A percentile compares a stretch with the other conserved stretches of the same genome.
Evolutionary conservation across 1,140 invertebrate genomes (phyloP).

Genomic region (Aleiodes sp.): DNA sequence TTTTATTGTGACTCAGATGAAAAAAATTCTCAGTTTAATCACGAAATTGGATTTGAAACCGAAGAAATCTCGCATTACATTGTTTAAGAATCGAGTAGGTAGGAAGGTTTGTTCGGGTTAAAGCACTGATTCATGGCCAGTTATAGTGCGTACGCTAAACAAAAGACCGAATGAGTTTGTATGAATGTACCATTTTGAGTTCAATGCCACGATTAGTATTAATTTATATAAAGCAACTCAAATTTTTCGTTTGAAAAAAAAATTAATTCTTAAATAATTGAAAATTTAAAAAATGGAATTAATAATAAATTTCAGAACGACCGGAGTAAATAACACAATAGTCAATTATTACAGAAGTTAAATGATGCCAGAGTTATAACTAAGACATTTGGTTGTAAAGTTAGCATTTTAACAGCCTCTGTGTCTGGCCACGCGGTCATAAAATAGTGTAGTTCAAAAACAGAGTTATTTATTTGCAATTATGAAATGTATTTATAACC

Average conservation of each 20-base stretch:
- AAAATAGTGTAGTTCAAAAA: conserved; percentile 8
- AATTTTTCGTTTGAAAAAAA: no score
- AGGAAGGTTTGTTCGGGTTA: conserved; percentile 45
- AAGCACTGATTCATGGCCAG: conserved; percentile 49
- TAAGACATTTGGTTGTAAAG: not conserved
- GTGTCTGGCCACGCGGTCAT: not conserved
- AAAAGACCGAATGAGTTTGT: conserved; percentile 43
- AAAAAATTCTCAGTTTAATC: no score
- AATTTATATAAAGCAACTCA: no score
- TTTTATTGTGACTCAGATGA: no score
- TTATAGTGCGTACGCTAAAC: conserved; percentile 49
- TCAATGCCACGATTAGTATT: conserved; percentile 43
- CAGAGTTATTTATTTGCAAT: not conserved
- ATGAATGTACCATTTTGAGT: conserved; percentile 41
- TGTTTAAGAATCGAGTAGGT: conserved; percentile 30
- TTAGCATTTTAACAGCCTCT: not conserved
- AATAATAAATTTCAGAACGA: no score
- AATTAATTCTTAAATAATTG: no score
- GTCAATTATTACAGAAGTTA: not conserved
- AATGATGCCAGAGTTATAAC: not conserved
- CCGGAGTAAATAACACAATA: no score
- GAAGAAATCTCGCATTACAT: not conserved
- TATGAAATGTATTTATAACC: not conserved
- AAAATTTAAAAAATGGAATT: no score
- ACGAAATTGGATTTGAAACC: conserved; percentile 5